A percentile compares a stretch with the other conserved stretches of the same genome.
Evolutionary conservation across 2,888 invertebrate species (phyloP).

Genomic region (Ametastegia equiseti): DNA sequence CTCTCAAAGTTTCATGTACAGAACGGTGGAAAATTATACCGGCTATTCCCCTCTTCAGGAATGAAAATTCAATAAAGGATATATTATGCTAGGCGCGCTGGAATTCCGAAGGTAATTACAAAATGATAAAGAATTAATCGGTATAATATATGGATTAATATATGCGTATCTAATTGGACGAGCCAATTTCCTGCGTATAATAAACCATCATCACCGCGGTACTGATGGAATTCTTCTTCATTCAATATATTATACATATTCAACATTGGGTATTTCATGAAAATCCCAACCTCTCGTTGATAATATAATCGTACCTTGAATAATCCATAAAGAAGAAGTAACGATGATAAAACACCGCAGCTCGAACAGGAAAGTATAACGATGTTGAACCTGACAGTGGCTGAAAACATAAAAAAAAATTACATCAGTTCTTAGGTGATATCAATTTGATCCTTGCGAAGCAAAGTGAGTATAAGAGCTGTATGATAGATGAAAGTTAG

Average conservation of each 20-base stretch:
- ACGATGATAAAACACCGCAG: conserved; percentile 83
- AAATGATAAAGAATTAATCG: no score
- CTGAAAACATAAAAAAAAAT: conserved; percentile 77
- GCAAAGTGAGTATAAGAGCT: conserved; percentile 5
- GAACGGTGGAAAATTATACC: neutral
- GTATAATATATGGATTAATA: neutral
- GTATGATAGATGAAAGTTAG: no score
- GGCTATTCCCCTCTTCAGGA: neutral
- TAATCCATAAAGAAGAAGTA: conserved; percentile 83
- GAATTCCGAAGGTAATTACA: neutral
- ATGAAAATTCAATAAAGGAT: neutral
- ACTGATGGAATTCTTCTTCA: no score
- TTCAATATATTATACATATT: no score
- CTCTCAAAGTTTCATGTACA: neutral
- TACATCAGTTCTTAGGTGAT: neutral
- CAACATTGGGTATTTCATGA: no score
- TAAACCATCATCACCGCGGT: no score
- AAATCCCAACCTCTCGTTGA: no score
- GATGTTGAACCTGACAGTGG: conserved; percentile 85
- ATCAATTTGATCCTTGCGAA: neutral
- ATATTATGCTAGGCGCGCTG: neutral
- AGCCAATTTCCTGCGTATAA: no score
- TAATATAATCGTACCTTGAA: conserved; percentile 79
- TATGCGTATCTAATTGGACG: neutral
- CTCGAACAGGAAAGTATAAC: conserved; percentile 83